Percentiles rank a stretch among this genome's conserved stretches.
Conservation (phyloP, 2,797 vertebrate genomes). For the Typhlichthys subterraneus region DNA sequence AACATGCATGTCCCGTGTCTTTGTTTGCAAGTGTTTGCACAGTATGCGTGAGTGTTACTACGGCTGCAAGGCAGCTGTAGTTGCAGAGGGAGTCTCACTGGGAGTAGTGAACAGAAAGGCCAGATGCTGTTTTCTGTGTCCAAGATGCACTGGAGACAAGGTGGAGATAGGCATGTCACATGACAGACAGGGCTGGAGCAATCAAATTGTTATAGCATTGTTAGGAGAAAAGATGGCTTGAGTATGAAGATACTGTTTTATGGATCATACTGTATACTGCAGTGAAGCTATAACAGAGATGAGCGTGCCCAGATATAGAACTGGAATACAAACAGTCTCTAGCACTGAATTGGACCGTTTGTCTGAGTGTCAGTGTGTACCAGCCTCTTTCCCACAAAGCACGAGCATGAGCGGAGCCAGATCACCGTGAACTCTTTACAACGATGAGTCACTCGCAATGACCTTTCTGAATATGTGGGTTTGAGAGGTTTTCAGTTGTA, state of each 20-base stretch:
- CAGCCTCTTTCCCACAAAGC: constrained; percentile 51
- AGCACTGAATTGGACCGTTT: constrained; percentile 5
- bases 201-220: not conserved
- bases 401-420: constrained; percentile 26
- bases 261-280: no score
- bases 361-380: constrained; percentile 9
- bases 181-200: constrained; percentile 6
- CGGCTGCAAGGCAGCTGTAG: constrained; percentile 57
- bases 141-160: constrained; percentile 31
- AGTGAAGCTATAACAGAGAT: no score
- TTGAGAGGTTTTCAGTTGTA: constrained; percentile 48
- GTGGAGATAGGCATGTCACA: constrained; percentile 12
- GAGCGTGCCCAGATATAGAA: no score
- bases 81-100: constrained; percentile 30
- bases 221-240: not conserved
- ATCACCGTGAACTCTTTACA: constrained; percentile 44
- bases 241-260: no score
- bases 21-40: constrained; percentile 42
- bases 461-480: constrained; percentile 66
- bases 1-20: constrained; percentile 15
- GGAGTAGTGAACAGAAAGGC: constrained; percentile 28
- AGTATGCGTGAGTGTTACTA: constrained; percentile 49
- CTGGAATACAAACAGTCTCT: constrained; percentile 19
- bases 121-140: constrained; percentile 61
- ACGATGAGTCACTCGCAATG: constrained; percentile 59